phyloP scores from a whole-genome alignment of 1,140 invertebrate genomes.

The Phortica variegata region DNA sequence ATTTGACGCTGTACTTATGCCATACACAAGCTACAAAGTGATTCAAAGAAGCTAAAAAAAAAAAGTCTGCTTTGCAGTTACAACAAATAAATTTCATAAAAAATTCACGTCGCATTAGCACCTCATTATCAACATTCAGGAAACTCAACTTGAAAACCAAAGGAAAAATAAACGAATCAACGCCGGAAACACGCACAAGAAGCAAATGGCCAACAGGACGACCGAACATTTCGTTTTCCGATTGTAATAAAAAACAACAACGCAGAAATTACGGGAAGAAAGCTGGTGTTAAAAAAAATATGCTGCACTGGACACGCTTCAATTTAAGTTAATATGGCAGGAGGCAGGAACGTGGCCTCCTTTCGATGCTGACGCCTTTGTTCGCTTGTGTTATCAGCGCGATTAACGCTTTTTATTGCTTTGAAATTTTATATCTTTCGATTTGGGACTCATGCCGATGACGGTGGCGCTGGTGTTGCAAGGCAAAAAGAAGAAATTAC shows the following conservation, averaged over 20 bases:
- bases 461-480: too few species aligned
- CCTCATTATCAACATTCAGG: slow-evolving; percentile 28
- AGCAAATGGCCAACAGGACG: too few species aligned
- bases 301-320: slow-evolving; percentile 21
- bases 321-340: neutral
- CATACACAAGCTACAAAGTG: slow-evolving; percentile 11
- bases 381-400: neutral
- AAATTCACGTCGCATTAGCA: slow-evolving; percentile 34
- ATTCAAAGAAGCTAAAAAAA: too few species aligned
- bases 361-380: neutral
- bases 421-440: slow-evolving; percentile 20
- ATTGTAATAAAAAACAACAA: slow-evolving; percentile 4
- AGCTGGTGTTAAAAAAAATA: slow-evolving; percentile 4
- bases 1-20: too few species aligned
- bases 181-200: slow-evolving; percentile 1
- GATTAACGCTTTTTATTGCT: slow-evolving; percentile 18
- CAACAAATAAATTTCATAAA: slow-evolving; percentile 26
- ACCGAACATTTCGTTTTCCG: too few species aligned
- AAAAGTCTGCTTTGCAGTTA: too few species aligned
- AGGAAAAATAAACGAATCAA: slow-evolving; percentile 10
- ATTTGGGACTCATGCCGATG: slow-evolving; percentile 5
- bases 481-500: slow-evolving; percentile 4
- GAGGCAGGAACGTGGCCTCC: neutral
- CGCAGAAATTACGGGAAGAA: slow-evolving; percentile 10
- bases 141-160: neutral